A percentile compares a stretch with the other conserved stretches of the same genome.
Conservation (phyloP, 2,113 vertebrate species). For the Hyperopisus bebe region DNA sequence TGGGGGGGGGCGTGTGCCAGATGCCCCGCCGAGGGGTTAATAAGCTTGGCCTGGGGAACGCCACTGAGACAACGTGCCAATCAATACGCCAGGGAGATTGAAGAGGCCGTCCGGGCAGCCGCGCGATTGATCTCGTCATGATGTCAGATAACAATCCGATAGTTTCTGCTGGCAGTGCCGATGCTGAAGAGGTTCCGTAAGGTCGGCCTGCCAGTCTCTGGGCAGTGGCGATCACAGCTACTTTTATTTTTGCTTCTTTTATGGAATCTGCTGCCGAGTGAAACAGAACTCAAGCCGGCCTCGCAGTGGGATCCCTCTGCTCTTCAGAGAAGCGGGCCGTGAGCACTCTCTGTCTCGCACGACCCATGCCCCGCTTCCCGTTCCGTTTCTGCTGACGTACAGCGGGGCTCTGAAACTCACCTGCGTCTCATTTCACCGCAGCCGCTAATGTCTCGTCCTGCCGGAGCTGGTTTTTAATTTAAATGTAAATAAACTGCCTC, state of each 20-base stretch:
- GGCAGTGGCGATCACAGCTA: neutral
- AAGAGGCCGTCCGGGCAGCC: neutral
- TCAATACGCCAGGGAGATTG: constrained; percentile 24
- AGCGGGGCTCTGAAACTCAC: neutral
- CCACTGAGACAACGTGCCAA: constrained; percentile 5
- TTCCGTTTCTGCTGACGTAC: neutral
- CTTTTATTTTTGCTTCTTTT: neutral
- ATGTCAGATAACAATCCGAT: constrained; percentile 18
- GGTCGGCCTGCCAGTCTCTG: neutral
- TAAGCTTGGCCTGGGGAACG: neutral
- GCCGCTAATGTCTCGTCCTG: constrained; percentile 7
- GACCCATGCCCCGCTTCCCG: neutral
- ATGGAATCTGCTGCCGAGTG: neutral
- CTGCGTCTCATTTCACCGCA: neutral
- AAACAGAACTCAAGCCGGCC: neutral
- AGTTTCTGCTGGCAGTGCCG: neutral
- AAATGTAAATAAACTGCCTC: constrained; percentile 21
- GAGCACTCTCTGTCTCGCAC: neutral
- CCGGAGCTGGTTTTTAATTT: neutral
- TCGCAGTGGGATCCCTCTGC: neutral
- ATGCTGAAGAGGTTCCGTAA: neutral
- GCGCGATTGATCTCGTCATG: constrained; percentile 10
- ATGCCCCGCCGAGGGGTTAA: neutral
- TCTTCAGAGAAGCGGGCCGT: neutral
- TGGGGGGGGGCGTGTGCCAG: neutral